Conservation (phyloP, 2,797 vertebrate species). For the Valencia hispanica region DNA sequence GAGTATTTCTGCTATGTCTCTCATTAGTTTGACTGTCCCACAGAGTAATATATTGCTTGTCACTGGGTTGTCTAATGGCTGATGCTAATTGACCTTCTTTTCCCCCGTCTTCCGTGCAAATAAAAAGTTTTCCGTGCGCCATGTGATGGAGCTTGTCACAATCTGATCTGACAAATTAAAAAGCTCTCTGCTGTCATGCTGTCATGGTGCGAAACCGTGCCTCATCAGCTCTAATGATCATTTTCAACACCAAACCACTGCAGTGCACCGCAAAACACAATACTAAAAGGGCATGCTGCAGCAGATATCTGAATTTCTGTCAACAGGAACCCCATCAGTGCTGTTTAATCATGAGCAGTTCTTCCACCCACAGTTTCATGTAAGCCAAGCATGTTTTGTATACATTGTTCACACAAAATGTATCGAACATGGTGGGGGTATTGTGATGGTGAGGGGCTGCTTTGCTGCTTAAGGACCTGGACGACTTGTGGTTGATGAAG, state of each 20-base stretch:
- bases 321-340: conserved; percentile 40
- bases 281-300: conserved; percentile 59
- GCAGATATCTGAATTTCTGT: conserved; percentile 53
- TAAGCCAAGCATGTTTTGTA: not conserved
- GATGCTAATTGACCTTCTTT: conserved; percentile 87
- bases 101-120: conserved; percentile 80
- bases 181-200: conserved; percentile 84
- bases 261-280: conserved; percentile 68
- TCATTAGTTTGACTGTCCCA: conserved; percentile 84
- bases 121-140: conserved; percentile 81
- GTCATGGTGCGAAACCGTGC: conserved; percentile 73
- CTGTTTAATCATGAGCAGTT: conserved; percentile 48
- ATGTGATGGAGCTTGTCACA: conserved; percentile 83
- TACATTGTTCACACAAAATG: not conserved
- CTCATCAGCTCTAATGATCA: conserved; percentile 87
- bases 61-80: conserved; percentile 83
- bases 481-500: too few species aligned
- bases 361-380: not conserved
- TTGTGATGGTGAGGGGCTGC: not conserved
- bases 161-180: conserved; percentile 88
- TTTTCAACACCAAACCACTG: conserved; percentile 64
- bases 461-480: not conserved
- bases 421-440: not conserved
- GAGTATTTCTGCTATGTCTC: conserved; percentile 73
- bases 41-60: conserved; percentile 81